Evolutionary conservation across 2,888 invertebrate genomes (phyloP), one percentile per base, ranked within the genome.

Genomic region (Scrobipalpa costella): DNA sequence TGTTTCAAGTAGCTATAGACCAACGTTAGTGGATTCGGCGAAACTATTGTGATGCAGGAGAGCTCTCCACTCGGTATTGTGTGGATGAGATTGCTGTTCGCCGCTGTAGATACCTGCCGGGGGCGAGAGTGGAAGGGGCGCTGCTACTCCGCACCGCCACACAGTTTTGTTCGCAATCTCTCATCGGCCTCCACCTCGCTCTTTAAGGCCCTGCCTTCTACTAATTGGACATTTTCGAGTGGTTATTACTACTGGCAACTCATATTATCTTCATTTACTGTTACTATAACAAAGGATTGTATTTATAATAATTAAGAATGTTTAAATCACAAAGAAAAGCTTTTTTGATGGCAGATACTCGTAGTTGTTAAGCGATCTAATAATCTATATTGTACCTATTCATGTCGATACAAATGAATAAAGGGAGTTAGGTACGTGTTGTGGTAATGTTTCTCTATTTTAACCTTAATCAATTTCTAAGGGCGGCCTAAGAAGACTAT

Each of bases 121-220:
- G 7, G 73, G 71, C 63, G 65, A 64, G 67, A 72, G 70, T 70
- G 68, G 69, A 66, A 63, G 66, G 66, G 71, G 68, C 79, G 77
- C 77, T 77, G 81, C 82, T 83, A 78, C 81, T 80, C 72, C 78
- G 74, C 76, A 73, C 83, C 83, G 79, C 86, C 86, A 78, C 86
- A 85, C 84, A 87, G 86, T 86, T 86, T 85, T 86, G 87, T 86
- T 86, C 87, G 79, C 85, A 80, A 83, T 78, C 86, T 82, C 84
- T 82, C 82, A 77, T 78, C 83, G 80, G 78, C 79, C 82, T 75
- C 78, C 72, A 82, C 83, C 82, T 76, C 70, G 71, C 67, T 74
- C 74, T 77, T 87, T 85, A 88, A 87, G 87, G 85, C 81, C 64
- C 74, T 81, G 80, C 68, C 69, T 74, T 71, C 75, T 27, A 70